These are phyloP conservation scores for Heterodera schachtii DNA, from an alignment of 1,140 invertebrate genomes.

Conservation along the genomic window DNA sequence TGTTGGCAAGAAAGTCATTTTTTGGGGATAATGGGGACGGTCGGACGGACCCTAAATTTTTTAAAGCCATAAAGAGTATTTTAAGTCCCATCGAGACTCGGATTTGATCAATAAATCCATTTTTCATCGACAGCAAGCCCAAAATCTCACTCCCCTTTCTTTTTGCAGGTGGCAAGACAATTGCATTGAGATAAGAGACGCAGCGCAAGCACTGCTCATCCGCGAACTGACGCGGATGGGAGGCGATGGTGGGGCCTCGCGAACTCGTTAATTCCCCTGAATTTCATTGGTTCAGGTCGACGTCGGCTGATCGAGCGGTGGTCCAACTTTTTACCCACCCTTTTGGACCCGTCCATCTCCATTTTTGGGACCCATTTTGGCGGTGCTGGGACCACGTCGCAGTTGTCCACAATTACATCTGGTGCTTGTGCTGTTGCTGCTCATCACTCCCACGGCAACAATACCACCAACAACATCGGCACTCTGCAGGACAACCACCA, in stretches of 20 bases:
- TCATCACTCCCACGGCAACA: not conserved
- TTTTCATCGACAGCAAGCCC: not conserved
- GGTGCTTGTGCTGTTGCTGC: no score
- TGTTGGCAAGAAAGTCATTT: slow-evolving; percentile 79
- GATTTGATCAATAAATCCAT: slow-evolving; percentile 1
- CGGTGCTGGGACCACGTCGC: not conserved
- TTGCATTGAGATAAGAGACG: slow-evolving; percentile 90
- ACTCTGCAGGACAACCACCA: slow-evolving; percentile 3
- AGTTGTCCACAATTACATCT: slow-evolving; percentile 8
- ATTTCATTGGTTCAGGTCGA: slow-evolving; percentile 71
- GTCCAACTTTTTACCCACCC: slow-evolving; percentile 85
- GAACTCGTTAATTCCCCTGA: no score
- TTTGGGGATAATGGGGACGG: no score
- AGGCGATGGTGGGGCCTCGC: slow-evolving; percentile 70
- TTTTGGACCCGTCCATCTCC: slow-evolving; percentile 63
- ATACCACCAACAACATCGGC: slow-evolving; percentile 1
- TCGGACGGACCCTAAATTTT: not conserved
- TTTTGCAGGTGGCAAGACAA: slow-evolving; percentile 85
- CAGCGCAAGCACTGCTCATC: slow-evolving; percentile 88
- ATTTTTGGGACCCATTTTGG: slow-evolving; percentile 47
- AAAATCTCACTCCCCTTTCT: no score
- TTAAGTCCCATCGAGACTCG: no score
- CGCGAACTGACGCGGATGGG: slow-evolving; percentile 89
- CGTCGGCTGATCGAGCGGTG: slow-evolving; percentile 89
- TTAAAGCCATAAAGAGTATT: not conserved